phyloP scores from a whole-genome alignment of 2,797 vertebrate species.

The Acanthopagrus latus region DNA sequence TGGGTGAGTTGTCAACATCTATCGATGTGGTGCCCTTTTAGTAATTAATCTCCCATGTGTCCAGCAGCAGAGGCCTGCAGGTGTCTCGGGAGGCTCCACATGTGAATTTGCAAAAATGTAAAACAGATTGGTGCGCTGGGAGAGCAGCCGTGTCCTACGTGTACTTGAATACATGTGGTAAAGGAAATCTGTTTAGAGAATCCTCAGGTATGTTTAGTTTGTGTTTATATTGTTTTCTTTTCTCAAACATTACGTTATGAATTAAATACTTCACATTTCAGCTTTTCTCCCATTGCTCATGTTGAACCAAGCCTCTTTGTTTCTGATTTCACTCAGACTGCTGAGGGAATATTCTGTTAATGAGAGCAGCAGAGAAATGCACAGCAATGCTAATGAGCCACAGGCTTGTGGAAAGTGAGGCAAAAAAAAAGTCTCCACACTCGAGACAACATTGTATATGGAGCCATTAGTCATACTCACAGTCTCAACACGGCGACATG shows the following conservation, averaged over 20 bases:
- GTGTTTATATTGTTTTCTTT: fast-evolving
- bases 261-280: background rate
- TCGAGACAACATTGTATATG: background rate
- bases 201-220: background rate
- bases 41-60: constrained; percentile 20
- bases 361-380: constrained; percentile 34
- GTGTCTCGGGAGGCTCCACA: background rate
- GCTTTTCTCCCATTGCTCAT: background rate
- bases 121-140: background rate
- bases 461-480: constrained; percentile 21
- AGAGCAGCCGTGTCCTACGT: background rate
- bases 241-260: background rate
- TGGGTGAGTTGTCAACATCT: constrained; percentile 9
- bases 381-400: constrained; percentile 33
- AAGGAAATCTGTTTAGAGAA: background rate
- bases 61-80: background rate
- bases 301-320: constrained; percentile 16
- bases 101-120: background rate
- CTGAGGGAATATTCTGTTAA: constrained; percentile 38
- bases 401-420: constrained; percentile 19
- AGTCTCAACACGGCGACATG: background rate
- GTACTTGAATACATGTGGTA: background rate
- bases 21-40: constrained; percentile 7
- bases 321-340: constrained; percentile 25
- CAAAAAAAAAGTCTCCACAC: background rate